phyloP scores from a whole-genome alignment of 2,113 vertebrate species.

The Vanacampus margaritifer region DNA sequence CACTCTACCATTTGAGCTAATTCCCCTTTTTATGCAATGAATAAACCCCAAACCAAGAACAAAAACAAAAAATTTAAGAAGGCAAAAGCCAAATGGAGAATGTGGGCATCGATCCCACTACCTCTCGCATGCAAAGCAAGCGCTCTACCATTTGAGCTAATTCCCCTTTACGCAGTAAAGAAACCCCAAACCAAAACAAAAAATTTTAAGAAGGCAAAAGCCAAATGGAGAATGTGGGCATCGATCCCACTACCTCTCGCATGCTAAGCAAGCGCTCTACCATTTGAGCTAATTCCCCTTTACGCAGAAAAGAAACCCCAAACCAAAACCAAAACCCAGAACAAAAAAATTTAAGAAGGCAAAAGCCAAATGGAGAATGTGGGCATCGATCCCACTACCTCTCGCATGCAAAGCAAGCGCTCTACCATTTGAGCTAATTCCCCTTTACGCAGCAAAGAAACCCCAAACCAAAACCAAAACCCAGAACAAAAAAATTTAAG shows the following conservation, averaged over 20 bases:
- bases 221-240: constrained; percentile 52
- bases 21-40: no score
- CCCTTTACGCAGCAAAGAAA: no score
- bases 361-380: no score
- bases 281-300: constrained; percentile 79
- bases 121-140: constrained; percentile 77
- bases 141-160: constrained; percentile 83
- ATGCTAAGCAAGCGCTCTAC: constrained; percentile 81
- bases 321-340: no score
- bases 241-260: constrained; percentile 73
- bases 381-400: no score
- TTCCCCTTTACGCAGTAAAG: constrained; percentile 35
- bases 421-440: constrained; percentile 67
- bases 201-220: neutral
- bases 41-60: no score
- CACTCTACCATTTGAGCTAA: constrained; percentile 83
- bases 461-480: no score
- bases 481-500: no score
- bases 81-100: constrained; percentile 34
- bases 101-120: constrained; percentile 70
- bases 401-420: constrained; percentile 77
- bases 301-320: no score
- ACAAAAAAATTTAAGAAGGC: no score
- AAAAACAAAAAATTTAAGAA: no score
- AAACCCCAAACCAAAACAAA: neutral